Conservation (phyloP, 2,797 vertebrate species). For the Cyclura pinguis region DNA sequence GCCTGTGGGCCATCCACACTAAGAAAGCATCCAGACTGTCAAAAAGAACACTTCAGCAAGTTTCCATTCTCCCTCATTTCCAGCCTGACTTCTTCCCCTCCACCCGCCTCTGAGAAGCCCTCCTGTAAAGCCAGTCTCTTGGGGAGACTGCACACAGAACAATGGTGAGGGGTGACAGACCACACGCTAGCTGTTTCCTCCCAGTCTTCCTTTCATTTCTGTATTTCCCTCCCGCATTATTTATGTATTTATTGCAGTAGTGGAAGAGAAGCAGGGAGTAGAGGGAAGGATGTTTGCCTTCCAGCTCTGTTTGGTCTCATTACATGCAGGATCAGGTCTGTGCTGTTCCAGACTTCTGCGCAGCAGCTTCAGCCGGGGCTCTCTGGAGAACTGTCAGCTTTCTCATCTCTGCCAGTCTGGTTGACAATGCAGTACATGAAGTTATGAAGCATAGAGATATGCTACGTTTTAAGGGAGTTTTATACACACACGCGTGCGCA, state of each 20-base stretch:
- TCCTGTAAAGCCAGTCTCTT: background rate
- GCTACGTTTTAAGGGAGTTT: slow-evolving; percentile 62
- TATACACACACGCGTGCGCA: too few species aligned
- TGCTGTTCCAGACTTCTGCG: slow-evolving; percentile 77
- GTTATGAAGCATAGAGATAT: slow-evolving; percentile 67
- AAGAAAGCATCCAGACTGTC: background rate
- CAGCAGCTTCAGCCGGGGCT: slow-evolving; percentile 53
- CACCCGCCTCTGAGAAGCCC: rapidly evolving
- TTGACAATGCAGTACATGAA: slow-evolving; percentile 73
- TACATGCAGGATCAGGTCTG: slow-evolving; percentile 79
- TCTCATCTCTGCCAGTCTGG: slow-evolving; percentile 70
- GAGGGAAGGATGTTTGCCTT: slow-evolving; percentile 52
- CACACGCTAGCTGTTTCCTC: slow-evolving; percentile 45
- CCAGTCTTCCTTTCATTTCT: background rate
- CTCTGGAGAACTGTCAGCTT: slow-evolving; percentile 78
- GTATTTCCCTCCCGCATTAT: slow-evolving; percentile 9
- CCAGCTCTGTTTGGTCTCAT: slow-evolving; percentile 76
- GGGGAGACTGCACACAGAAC: background rate
- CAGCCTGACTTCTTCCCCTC: rapidly evolving
- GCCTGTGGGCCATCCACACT: too few species aligned
- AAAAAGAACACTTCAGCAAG: background rate
- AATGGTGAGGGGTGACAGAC: slow-evolving; percentile 51
- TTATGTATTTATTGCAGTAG: slow-evolving; percentile 27
- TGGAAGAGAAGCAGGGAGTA: slow-evolving; percentile 10
- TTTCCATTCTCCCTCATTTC: background rate